Base-by-base conservation (phyloP, 2,888 invertebrate genomes). In the Disparrhopalites patrizii region DNA sequence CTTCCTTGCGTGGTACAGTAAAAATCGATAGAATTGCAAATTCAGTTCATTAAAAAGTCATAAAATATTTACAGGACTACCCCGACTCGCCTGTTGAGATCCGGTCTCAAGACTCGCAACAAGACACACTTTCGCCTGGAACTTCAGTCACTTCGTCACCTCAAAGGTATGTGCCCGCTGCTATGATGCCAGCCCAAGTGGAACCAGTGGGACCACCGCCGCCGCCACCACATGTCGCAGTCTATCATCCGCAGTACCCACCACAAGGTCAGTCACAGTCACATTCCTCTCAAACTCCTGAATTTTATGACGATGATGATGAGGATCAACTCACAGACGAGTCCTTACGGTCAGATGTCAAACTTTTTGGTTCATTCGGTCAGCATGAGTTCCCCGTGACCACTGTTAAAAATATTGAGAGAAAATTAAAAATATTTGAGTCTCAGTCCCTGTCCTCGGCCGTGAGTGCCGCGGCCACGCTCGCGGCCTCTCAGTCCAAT, bases 121-220 rank as follows among this genome's bases (percentile, higher is more conserved):
- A 66, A 62, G 66, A 62, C 13, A 62, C 66, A n/a, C 47, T 62
- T 7, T 66, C 66, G 33, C 66, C 66, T 18, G 66, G 66, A 43
- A 66, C 66, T 40, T 66, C 66, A 43, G 66, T 62, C 47, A 66
- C 66, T 18, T 66, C 66, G n/a, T 66, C 66, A 3, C 66, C 66
- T 28, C 66, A 66, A 43, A 18, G 61, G 27, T 62, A 66, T 43
- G 43, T 66, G 55, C 61, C 52, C 15, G 52, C 60, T 43, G 62
- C 38, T 38, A 43, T 56, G 55, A 20, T 55, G 13, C 52, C 56
- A 55, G 43, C 33, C 31, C 69, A 60, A 52, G 64, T 31, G 18
- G 57, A 23, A 28, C 66, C 27, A 36, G 33, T 54, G 33, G 40
- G 31, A 57, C 31, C 54, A 13, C 50, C 47, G n/a, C 31, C 28